Evolutionary conservation across 2,113 vertebrate species (phyloP).

Genomic region (Gallinago undulata): DNA sequence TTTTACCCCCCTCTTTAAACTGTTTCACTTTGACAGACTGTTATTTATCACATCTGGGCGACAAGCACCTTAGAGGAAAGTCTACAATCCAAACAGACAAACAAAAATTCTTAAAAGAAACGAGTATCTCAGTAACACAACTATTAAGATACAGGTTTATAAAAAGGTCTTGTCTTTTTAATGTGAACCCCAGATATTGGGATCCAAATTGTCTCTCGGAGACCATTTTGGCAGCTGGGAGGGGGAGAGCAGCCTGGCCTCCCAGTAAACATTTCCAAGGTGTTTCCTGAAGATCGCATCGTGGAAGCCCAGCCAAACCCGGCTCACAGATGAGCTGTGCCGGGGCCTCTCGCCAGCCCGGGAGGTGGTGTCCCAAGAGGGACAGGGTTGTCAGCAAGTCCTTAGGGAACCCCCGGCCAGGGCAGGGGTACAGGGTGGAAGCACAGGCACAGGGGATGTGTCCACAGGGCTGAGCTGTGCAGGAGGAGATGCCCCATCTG

Average conservation of each 20-base stretch:
- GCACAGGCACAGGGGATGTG: not conserved
- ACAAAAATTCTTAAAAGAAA: not conserved
- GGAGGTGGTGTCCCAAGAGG: not conserved
- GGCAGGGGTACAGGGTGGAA: not conserved
- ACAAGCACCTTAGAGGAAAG: not conserved
- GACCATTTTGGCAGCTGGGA: not conserved
- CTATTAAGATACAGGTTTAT: not conserved
- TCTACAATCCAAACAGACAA: not conserved
- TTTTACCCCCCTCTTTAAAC: not conserved
- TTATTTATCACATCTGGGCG: not conserved
- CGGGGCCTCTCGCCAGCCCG: accelerated
- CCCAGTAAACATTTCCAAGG: slow-evolving; percentile 5
- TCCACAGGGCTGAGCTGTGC: not conserved
- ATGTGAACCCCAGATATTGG: not conserved
- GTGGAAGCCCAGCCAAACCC: not conserved
- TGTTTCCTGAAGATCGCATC: not conserved
- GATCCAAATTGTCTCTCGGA: not conserved
- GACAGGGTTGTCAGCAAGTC: not conserved
- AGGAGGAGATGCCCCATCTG: not conserved
- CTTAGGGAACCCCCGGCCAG: not conserved
- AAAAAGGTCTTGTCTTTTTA: not conserved
- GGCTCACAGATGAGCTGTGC: accelerated
- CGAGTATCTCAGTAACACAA: accelerated
- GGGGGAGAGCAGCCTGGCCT: not conserved
- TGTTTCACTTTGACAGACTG: not conserved